Percentiles rank a stretch among this genome's conserved stretches.
These are phyloP conservation scores for Nannoperca australis DNA, from an alignment of 2,797 vertebrate species.

Conservation along the genomic window DNA sequence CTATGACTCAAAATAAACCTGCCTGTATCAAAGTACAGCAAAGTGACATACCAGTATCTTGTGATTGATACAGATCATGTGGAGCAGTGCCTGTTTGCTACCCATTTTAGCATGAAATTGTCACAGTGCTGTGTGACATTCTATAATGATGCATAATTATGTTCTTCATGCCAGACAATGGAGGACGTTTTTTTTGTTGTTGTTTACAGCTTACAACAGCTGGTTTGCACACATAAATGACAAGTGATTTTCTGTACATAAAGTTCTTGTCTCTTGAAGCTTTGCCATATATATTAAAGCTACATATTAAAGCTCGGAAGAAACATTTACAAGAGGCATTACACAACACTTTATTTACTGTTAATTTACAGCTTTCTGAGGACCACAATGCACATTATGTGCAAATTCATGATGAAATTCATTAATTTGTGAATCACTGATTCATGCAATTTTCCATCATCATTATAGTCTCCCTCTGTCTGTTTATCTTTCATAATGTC, in stretches of 20 bases:
- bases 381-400: neutral
- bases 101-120: slow-evolving; percentile 45
- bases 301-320: neutral
- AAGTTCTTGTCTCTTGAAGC: neutral
- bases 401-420: neutral
- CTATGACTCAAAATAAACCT: neutral
- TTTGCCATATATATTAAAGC: neutral
- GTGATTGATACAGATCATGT: slow-evolving; percentile 25
- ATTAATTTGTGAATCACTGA: neutral
- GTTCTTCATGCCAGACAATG: neutral
- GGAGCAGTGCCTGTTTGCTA: slow-evolving; percentile 25
- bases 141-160: slow-evolving; percentile 51
- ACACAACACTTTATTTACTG: neutral
- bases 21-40: neutral
- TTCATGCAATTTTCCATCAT: neutral
- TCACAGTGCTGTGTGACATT: slow-evolving; percentile 30
- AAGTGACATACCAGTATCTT: neutral
- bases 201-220: slow-evolving; percentile 3
- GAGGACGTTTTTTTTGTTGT: neutral
- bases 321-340: slow-evolving; percentile 1
- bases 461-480: neutral
- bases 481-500: neutral
- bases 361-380: slow-evolving; percentile 1
- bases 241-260: neutral
- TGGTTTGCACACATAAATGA: slow-evolving; percentile 8